Base-by-base conservation (phyloP, 2,888 invertebrate species). In the Eledona agricola region DNA sequence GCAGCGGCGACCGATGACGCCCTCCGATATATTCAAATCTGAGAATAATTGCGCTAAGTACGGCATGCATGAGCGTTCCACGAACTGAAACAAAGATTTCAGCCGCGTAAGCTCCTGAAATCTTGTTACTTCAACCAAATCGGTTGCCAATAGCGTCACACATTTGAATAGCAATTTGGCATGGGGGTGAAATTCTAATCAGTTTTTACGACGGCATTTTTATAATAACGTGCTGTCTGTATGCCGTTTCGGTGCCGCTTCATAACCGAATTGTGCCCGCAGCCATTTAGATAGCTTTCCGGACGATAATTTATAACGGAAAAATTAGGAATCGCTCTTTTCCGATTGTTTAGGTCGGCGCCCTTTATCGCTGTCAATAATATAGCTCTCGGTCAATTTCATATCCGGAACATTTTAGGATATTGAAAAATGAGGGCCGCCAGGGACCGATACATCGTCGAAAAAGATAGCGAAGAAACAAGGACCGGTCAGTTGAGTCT, bases 81-180 rank as follows among this genome's bases (percentile, higher is more conserved):
- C n/a, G n/a, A 73, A 74, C 74, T 74, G 74, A 74, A 74, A 73
- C 70, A 73, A 74, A 73, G 73, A 74, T 74, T 74, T 73, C 69
- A 57, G 54, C 64, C 66, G 66, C 61, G 65, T 71, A 72, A 72
- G 72, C 72, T 65, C 58, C 66, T 59, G 69, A 66, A 73, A 74
- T 74, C 74, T 74, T 73, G 75, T 75, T 75, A 74, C 69, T 67
- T 64, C 66, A 71, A 72, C 74, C 73, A 75, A 75, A 75, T 75
- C 74, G 75, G 69, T 75, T 73, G 75, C 75, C 75, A 75, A 75
- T 75, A 75, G 72, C 73, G 71, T 69, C 72, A 69, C 70, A 74
- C 75, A 75, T 75, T 75, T 75, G 75, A 75, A 75, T 75, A 74
- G 73, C 75, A 74, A 75, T 75, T 75, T 75, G 72, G 75, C 70